Evolutionary conservation across 2,797 vertebrate species (phyloP).

Genomic region (Macropus fuliginosus): DNA sequence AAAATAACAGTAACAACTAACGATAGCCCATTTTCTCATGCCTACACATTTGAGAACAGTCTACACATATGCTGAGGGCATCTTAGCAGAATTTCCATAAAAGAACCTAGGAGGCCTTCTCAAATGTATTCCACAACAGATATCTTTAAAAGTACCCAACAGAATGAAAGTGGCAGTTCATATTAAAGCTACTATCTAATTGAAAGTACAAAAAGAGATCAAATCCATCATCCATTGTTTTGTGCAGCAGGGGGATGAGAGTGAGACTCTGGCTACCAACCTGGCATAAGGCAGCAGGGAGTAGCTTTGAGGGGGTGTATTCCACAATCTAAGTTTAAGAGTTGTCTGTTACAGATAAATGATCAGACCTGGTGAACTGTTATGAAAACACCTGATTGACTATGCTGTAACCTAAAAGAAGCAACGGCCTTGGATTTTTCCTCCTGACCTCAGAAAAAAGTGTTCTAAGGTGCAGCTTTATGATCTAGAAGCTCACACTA

Average conservation of each 20-base stretch:
- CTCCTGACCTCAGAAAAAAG: constrained; percentile 49
- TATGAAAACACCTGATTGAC: not conserved
- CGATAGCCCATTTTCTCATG: not conserved
- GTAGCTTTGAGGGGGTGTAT: not conserved
- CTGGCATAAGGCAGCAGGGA: not conserved
- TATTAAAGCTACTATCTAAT: not conserved
- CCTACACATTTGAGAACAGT: not conserved
- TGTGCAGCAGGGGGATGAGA: not conserved
- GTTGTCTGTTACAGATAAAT: not conserved
- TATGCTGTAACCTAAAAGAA: constrained; percentile 41
- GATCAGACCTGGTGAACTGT: not conserved
- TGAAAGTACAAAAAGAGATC: not conserved
- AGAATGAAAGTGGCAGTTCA: not conserved
- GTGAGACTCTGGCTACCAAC: not conserved
- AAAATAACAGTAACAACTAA: not conserved
- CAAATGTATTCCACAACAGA: not conserved
- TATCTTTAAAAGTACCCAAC: not conserved
- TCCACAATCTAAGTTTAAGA: constrained; percentile 39
- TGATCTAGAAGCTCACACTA: constrained; percentile 44
- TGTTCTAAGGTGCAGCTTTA: constrained; percentile 8
- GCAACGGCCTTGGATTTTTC: constrained; percentile 39
- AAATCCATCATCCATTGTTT: not conserved
- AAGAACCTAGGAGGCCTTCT: not conserved
- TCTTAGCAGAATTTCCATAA: not conserved
- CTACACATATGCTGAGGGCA: not conserved